Base-by-base conservation (phyloP, 2,797 vertebrate genomes). In the Apodemus agrarius region DNA sequence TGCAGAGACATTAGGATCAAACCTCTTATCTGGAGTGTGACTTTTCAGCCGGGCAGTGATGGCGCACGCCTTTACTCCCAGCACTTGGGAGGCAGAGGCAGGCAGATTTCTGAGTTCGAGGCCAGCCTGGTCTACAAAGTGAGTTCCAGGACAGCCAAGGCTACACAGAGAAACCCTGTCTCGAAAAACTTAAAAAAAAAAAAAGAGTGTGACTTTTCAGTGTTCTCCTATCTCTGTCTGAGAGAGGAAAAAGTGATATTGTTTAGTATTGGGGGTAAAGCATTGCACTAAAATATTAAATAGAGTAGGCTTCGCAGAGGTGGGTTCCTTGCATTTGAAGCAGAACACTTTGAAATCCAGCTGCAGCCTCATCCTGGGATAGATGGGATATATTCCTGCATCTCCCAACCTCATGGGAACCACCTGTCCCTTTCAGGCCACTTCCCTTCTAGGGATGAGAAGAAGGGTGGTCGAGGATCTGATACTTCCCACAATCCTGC, bases 401-500 rank as follows among this genome's bases (percentile, higher is more conserved):
- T 79, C 49, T 67, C 46, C 52, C 24, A 29, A 19, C 26, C 67
- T 82, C 65, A 10, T 74, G 90, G 95, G 57, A 95, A 52, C 59
- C 7, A 1, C n/a, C 94, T 94, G 86, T 21, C 82, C 89, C 54
- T 91, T 92, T 88, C 11, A 14, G 46, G 40, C 3, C 21, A 93
- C 26, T 94, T 89, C 14, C 17, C 40, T 43, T 78, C 69, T 91
- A 67, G 74, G 46, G 59, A 88, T 85, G 46, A 84, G 65, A 49
- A 88, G 74, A 72, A 65, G 91, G 21, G 29, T 88, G 63, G 72
- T 92, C 88, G 89, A 5, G 0, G 0, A 43, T 54, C 65, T 94
- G 95, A 95, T 46, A 59, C 7, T 87, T 91, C 34, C 69, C 90
- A 61, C 63, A 96, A 79, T 81, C 34, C 31, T 82, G 22, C 84